Base-by-base conservation (phyloP, 2,113 vertebrate species). In the Dicentrarchus labrax region DNA sequence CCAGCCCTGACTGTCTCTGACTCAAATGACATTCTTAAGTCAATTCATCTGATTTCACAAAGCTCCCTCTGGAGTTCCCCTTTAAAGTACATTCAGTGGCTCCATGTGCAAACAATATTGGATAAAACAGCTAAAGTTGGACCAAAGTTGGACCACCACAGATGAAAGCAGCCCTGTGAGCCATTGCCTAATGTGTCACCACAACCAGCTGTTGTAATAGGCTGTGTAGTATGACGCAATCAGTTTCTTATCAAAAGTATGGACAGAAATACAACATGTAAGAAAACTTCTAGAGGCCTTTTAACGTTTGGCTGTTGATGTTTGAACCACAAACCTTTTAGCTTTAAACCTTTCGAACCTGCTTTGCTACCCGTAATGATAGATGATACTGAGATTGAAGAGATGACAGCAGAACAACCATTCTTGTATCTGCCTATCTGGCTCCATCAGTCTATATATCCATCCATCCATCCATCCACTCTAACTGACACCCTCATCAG, bases 401-500 rank as follows among this genome's bases (percentile, higher is more conserved):
- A 19, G 53, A 80, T 41, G 73, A 67, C 47, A 50, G 62, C 21
- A 70, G 30, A 76, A 24, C 54, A 21, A 19, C 17, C 43, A 54
- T 45, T 54, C 48, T 62, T 22, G 45, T 56, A 69, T 83, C 68
- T 39, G 69, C 60, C 56, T 72, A 48, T 75, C 69, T 50, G 73
- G 6, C 30, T 76, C 38, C 45, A 69, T 80, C 61, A 24, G 62
- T 30, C 30, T 30, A 30, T 30, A 2, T 30, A 30, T 30, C 30
- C 30, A 47, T 76, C 50, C 61, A 75, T 76, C 73, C 45, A 87
- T 91, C 85, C 64, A 84, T 83, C 70, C 62, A 39, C 38, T 67
- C 66, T 83, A 80, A 85, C 76, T 71, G 71, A 80, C 84, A 81
- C 48, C 22, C 50, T 67, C 50, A 82, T 92, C 77, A 91, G 85